Evolutionary conservation across 2,113 vertebrate species (phyloP).

Genomic region (Micromys minutus): DNA sequence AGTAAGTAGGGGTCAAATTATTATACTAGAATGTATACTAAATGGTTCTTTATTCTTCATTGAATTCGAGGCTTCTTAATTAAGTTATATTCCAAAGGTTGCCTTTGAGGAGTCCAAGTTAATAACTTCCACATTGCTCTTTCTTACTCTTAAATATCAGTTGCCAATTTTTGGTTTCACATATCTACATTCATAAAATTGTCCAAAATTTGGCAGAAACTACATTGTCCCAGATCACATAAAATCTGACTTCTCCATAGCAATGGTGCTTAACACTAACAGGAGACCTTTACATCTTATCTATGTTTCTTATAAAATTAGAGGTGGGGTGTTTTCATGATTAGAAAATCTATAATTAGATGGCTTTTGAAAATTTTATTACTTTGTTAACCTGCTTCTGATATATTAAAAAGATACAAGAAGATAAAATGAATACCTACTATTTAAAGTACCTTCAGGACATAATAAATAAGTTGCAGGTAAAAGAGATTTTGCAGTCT

Average conservation of each 20-base stretch:
- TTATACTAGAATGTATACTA: not conserved
- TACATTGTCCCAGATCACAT: not conserved
- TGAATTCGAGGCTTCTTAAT: not conserved
- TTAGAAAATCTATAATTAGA: not conserved
- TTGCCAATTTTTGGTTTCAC: not conserved
- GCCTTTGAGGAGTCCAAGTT: not conserved
- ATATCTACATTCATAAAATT: conserved; percentile 11
- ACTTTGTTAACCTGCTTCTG: not conserved
- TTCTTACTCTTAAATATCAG: not conserved
- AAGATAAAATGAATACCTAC: not conserved
- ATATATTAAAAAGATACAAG: not conserved
- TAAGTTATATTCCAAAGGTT: conserved; percentile 9
- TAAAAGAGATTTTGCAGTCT: not conserved
- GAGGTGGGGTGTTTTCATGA: not conserved
- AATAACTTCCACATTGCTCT: not conserved
- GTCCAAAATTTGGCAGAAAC: not conserved
- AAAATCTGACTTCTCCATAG: not conserved
- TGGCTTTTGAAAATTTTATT: not conserved
- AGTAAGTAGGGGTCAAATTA: not conserved
- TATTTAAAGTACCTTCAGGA: not conserved
- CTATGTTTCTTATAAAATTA: not conserved
- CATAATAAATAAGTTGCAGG: not conserved
- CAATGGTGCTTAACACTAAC: not conserved
- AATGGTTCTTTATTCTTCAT: not conserved
- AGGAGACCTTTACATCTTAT: not conserved